Percentiles rank a stretch among this genome's conserved stretches.
These are phyloP conservation scores for Neomorphus geoffroyi DNA, from an alignment of 2,797 vertebrate genomes.

Conservation along the genomic window DNA sequence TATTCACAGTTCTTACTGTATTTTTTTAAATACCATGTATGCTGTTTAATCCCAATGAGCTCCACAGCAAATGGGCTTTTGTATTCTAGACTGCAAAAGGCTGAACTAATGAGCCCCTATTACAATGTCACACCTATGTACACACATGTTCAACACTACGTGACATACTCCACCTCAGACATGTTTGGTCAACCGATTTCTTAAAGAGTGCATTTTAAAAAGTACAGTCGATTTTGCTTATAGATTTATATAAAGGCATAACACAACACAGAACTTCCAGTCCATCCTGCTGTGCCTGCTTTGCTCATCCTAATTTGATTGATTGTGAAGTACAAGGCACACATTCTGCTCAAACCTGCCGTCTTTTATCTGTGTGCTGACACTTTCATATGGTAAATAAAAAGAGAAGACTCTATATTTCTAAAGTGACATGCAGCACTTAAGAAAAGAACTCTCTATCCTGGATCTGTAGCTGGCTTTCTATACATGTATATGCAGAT, in stretches of 20 bases:
- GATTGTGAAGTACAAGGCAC: not conserved
- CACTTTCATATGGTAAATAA: not conserved
- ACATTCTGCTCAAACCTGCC: not conserved
- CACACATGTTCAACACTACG: rapidly evolving
- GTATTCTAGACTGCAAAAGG: not conserved
- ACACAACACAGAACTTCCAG: not conserved
- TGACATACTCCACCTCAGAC: not conserved
- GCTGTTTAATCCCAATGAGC: not conserved
- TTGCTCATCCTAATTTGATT: not conserved
- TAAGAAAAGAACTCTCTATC: not conserved
- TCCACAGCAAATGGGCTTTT: not conserved
- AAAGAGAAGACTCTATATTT: not conserved
- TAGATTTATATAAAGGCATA: not conserved
- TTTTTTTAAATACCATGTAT: not conserved
- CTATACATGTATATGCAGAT: rapidly evolving
- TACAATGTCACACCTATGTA: rapidly evolving
- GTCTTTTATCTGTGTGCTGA: not conserved
- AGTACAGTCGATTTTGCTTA: not conserved
- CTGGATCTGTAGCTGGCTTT: not conserved
- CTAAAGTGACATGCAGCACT: not conserved
- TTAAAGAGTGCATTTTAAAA: not conserved
- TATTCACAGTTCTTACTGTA: not conserved
- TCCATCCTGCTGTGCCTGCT: rapidly evolving
- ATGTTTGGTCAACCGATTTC: not conserved
- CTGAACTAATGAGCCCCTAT: not conserved